phyloP scores from a whole-genome alignment of 2,113 vertebrate genomes.

The Acrocephalus kingi region DNA sequence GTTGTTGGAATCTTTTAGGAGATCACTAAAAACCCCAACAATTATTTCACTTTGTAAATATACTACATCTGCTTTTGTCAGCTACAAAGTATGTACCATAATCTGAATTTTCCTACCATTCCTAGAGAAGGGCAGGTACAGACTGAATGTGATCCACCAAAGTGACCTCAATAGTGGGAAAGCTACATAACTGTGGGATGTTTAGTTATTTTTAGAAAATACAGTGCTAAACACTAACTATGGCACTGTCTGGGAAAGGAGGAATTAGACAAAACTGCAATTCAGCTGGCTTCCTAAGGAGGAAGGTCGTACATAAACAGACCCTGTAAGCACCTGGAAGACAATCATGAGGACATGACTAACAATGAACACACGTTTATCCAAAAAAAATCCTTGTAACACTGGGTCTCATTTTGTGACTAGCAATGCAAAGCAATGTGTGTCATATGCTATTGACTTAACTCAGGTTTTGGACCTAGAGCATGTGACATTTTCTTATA shows the following conservation, averaged over 20 bases:
- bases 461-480: not conserved
- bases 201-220: not conserved
- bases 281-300: not conserved
- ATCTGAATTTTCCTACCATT: not conserved
- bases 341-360: not conserved
- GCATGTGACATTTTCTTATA: not conserved
- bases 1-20: not conserved
- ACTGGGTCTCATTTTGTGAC: not conserved
- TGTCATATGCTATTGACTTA: not conserved
- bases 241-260: not conserved
- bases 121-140: not conserved
- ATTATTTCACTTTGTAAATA: not conserved
- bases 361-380: not conserved
- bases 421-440: not conserved
- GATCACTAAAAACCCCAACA: not conserved
- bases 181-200: not conserved
- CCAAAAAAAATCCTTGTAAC: not conserved
- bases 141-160: not conserved
- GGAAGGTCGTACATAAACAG: not conserved
- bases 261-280: constrained; percentile 5
- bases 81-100: not conserved
- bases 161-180: not conserved
- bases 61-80: not conserved
- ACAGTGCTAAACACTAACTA: not conserved
- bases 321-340: not conserved